Evolutionary conservation across 2,113 vertebrate species (phyloP).

Genomic region (Turdus rufiventris): DNA sequence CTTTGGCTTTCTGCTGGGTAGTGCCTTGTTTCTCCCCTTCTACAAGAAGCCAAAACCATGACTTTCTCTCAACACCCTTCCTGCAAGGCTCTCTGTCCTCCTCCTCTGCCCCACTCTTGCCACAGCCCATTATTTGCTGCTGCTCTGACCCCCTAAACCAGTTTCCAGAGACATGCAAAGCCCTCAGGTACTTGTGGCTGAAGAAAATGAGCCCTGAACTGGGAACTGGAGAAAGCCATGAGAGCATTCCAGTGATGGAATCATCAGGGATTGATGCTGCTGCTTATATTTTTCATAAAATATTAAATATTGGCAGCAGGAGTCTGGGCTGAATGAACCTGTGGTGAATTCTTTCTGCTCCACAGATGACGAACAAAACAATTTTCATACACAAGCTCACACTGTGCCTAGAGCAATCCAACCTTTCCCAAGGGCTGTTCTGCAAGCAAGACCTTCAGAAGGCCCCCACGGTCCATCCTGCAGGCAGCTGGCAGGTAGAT

Average conservation of each 20-base stretch:
- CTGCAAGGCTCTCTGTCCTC: background rate
- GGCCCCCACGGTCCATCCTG: accelerated
- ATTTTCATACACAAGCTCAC: background rate
- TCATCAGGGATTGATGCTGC: background rate
- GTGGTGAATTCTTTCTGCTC: background rate
- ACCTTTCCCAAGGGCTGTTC: background rate
- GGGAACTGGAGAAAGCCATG: background rate
- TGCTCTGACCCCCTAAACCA: background rate
- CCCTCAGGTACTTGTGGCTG: background rate
- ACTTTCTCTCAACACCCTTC: background rate
- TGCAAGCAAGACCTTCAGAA: background rate
- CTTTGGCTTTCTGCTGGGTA: background rate
- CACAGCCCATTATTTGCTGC: background rate
- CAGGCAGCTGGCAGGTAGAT: background rate
- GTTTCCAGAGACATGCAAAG: background rate
- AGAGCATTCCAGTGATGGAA: background rate
- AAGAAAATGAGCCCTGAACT: background rate
- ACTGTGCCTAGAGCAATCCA: background rate
- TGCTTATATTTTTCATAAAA: background rate
- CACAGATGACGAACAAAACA: background rate
- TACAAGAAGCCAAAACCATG: background rate
- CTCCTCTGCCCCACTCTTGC: background rate
- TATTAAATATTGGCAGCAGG: background rate
- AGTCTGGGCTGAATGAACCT: background rate
- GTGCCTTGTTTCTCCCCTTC: accelerated